Conservation (phyloP, 1,140 invertebrate genomes). For the Megalopta genalis region DNA sequence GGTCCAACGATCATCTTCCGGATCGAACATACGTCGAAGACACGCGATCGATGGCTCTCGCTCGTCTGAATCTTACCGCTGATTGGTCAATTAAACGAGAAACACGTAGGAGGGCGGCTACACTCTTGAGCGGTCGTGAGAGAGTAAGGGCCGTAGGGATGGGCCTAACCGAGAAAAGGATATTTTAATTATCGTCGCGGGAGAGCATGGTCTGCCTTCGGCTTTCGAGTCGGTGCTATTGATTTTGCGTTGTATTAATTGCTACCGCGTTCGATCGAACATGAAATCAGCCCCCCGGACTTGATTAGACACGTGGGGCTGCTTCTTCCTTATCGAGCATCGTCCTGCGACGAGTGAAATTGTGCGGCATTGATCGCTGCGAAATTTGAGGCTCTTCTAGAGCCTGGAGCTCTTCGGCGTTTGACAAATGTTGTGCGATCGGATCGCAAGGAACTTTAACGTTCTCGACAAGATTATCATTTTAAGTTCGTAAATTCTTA, state of each 20-base stretch:
- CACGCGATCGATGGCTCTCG: conserved; percentile 75
- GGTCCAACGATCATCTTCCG: neutral
- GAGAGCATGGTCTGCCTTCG: conserved; percentile 64
- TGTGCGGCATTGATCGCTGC: neutral
- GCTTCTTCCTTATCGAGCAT: conserved; percentile 20
- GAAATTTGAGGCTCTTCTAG: neutral
- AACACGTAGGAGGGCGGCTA: conserved; percentile 75
- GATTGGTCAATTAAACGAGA: conserved; percentile 80
- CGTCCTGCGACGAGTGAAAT: neutral
- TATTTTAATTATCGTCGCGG: conserved; percentile 79
- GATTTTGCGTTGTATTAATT: conserved; percentile 76
- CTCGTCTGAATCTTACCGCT: conserved; percentile 76
- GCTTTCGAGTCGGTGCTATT: conserved; percentile 66
- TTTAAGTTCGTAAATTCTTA: no score
- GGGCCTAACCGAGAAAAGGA: conserved; percentile 67
- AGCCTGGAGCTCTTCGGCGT: neutral
- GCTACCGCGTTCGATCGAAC: conserved; percentile 67
- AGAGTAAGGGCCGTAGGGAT: conserved; percentile 65
- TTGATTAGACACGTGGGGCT: conserved; percentile 27
- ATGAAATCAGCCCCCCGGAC: conserved; percentile 44
- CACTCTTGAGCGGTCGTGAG: conserved; percentile 61
- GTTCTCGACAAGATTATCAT: no score
- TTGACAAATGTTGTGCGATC: neutral
- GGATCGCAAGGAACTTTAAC: no score
- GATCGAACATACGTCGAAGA: conserved; percentile 51